Percentiles rank a stretch among this genome's conserved stretches.
phyloP scores from a whole-genome alignment of 1,140 invertebrate species.

The Drosophila orena region DNA sequence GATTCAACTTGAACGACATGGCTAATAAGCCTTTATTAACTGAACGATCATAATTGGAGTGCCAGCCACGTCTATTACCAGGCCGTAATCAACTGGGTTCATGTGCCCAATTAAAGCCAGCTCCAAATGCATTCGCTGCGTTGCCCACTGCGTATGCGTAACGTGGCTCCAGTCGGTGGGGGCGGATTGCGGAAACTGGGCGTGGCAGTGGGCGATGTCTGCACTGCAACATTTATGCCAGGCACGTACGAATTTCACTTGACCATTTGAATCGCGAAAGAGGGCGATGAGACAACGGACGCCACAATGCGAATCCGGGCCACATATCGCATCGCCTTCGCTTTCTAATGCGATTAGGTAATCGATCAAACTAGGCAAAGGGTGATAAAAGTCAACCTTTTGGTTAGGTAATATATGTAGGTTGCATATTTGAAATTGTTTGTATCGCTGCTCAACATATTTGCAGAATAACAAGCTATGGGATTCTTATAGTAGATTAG shows the following conservation, averaged over 20 bases:
- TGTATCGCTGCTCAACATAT: not conserved
- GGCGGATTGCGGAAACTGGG: constrained; percentile 6
- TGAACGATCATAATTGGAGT: constrained; percentile 56
- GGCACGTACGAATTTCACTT: constrained; percentile 74
- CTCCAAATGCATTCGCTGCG: constrained; percentile 45
- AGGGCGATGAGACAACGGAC: constrained; percentile 40
- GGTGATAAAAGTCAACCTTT: constrained; percentile 10
- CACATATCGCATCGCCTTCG: constrained; percentile 58
- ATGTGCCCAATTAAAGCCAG: constrained; percentile 58
- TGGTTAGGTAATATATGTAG: constrained; percentile 9
- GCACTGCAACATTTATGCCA: constrained; percentile 58
- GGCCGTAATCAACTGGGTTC: constrained; percentile 50
- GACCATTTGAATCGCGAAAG: constrained; percentile 74
- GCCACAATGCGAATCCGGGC: constrained; percentile 49
- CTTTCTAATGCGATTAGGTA: constrained; percentile 77
- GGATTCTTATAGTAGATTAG: not conserved
- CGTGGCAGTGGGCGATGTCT: constrained; percentile 4
- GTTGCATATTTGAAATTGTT: constrained; percentile 8
- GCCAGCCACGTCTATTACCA: constrained; percentile 44
- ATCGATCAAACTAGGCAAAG: constrained; percentile 36
- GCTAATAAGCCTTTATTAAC: constrained; percentile 44
- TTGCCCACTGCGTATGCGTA: constrained; percentile 57
- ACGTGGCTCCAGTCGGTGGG: constrained; percentile 17
- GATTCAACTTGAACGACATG: constrained; percentile 72
- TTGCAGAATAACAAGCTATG: not conserved